phyloP scores from a whole-genome alignment of 2,888 invertebrate species.

The Syrista parreyssii region DNA sequence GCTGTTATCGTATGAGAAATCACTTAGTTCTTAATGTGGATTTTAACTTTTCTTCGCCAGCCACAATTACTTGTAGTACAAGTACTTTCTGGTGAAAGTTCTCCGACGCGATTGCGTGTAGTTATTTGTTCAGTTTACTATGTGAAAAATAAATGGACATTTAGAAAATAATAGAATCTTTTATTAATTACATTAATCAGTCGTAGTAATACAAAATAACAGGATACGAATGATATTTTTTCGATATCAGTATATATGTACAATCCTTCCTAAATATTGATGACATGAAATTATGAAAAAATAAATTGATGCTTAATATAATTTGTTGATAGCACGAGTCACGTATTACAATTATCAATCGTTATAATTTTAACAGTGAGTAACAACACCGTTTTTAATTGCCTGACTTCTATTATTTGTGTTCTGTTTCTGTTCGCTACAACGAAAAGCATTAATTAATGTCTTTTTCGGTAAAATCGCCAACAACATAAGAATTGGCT shows the following conservation, averaged over 20 bases:
- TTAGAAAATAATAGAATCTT: background rate
- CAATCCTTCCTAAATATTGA: background rate
- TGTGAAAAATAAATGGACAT: background rate
- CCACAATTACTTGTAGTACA: background rate
- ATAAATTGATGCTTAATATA: background rate
- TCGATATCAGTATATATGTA: background rate
- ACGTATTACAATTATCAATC: background rate
- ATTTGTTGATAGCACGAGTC: background rate
- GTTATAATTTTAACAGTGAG: background rate
- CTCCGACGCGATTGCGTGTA: background rate
- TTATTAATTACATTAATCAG: background rate
- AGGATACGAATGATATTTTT: background rate
- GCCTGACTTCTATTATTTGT: background rate
- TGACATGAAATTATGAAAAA: background rate
- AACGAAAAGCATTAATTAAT: conserved; percentile 21
- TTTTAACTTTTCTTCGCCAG: conserved; percentile 7
- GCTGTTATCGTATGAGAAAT: conserved; percentile 49
- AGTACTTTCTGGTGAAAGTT: background rate
- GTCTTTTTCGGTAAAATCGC: conserved; percentile 47
- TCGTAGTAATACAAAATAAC: background rate
- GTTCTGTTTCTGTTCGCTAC: background rate
- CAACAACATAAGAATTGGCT: conserved; percentile 49
- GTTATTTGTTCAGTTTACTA: background rate
- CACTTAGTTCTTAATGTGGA: conserved; percentile 45
- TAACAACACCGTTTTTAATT: background rate